A percentile compares a stretch with the other conserved stretches of the same genome.
Evolutionary conservation across 2,888 invertebrate genomes (phyloP).

Genomic region (Drosophila falleni): DNA sequence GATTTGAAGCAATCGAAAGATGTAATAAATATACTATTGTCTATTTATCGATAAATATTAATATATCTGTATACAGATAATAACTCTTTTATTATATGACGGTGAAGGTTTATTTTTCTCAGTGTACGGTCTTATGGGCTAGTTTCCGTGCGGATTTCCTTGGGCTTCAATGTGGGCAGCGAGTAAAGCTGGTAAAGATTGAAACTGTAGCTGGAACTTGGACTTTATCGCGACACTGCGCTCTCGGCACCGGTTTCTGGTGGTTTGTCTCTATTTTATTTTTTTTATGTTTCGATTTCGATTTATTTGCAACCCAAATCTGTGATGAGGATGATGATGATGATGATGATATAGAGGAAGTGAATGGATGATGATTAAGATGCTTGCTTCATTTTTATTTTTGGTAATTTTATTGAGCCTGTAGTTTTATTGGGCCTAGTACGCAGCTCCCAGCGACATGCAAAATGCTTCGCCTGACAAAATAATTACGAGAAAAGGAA

Average conservation of each 20-base stretch:
- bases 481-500: slow-evolving; percentile 45
- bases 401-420: slow-evolving; percentile 33
- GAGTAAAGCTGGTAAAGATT: slow-evolving; percentile 36
- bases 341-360: not conserved
- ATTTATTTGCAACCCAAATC: slow-evolving; percentile 28
- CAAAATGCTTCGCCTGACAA: slow-evolving; percentile 47
- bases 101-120: not conserved
- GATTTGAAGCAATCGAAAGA: not conserved
- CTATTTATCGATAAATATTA: too few species aligned
- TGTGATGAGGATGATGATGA: not conserved
- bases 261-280: slow-evolving; percentile 7
- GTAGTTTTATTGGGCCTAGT: slow-evolving; percentile 43
- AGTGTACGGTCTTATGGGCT: slow-evolving; percentile 8
- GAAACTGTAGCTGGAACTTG: slow-evolving; percentile 30
- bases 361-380: slow-evolving; percentile 11
- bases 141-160: slow-evolving; percentile 5
- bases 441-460: slow-evolving; percentile 33
- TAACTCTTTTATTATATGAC: too few species aligned
- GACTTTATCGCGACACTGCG: slow-evolving; percentile 55
- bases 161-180: slow-evolving; percentile 6
- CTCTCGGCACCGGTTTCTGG: slow-evolving; percentile 37
- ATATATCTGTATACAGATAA: too few species aligned
- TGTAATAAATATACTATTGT: too few species aligned
- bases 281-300: slow-evolving; percentile 65
- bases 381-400: slow-evolving; percentile 30